Percentiles rank a stretch among this genome's conserved stretches.
These are phyloP conservation scores for Spilogale gracilis DNA, from an alignment of 2,113 vertebrate genomes.

Conservation along the genomic window DNA sequence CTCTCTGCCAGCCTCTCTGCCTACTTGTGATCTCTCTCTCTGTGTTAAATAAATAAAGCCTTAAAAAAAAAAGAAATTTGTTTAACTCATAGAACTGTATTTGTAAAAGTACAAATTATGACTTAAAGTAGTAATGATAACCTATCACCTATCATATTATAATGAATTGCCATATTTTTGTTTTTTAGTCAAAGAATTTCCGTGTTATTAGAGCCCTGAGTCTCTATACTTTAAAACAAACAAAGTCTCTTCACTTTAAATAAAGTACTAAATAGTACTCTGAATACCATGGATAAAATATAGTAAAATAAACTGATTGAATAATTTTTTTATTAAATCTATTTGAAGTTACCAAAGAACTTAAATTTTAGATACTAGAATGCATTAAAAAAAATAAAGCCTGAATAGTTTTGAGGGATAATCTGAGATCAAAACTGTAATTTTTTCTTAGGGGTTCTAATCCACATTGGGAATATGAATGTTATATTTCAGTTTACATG, in stretches of 20 bases:
- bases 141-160: background rate
- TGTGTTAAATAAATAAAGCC: too few species aligned
- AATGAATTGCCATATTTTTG: background rate
- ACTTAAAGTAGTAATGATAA: conserved; percentile 48
- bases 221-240: background rate
- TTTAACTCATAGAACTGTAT: background rate
- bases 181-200: conserved; percentile 9
- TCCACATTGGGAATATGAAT: conserved; percentile 32
- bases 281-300: conserved; percentile 43
- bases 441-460: conserved; percentile 31
- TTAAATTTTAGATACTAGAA: conserved; percentile 59
- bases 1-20: too few species aligned
- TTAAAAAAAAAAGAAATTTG: background rate
- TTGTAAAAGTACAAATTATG: background rate
- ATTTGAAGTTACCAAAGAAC: conserved; percentile 53
- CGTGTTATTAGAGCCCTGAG: background rate
- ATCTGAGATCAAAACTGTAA: conserved; percentile 60
- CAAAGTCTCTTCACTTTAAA: background rate
- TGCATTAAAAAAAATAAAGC: conserved; percentile 48
- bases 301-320: conserved; percentile 35
- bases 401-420: conserved; percentile 24
- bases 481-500: background rate
- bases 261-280: background rate
- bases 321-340: conserved; percentile 60
- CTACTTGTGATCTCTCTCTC: too few species aligned